These are phyloP conservation scores for Eudyptes chrysolophus DNA, from an alignment of 2,113 vertebrate species.

Conservation along the genomic window DNA sequence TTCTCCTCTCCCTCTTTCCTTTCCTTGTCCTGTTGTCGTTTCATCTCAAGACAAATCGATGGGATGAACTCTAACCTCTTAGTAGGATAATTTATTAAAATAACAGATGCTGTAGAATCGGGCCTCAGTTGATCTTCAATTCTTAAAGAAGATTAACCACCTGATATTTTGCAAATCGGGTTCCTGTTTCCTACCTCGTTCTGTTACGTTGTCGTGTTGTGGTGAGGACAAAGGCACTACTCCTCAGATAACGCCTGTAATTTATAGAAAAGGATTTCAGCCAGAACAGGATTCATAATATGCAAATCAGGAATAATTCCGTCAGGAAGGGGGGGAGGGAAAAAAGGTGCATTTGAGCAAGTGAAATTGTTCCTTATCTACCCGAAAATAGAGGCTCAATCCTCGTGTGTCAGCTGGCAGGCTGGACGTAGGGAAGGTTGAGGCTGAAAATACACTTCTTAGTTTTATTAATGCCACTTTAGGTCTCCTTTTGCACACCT, in stretches of 20 bases:
- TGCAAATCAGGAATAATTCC: neutral
- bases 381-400: neutral
- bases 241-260: neutral
- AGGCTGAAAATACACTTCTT: neutral
- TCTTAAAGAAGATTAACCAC: constrained; percentile 21
- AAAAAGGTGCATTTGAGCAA: neutral
- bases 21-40: neutral
- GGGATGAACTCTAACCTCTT: neutral
- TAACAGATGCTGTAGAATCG: neutral
- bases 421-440: neutral
- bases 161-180: neutral
- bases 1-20: neutral
- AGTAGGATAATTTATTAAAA: constrained; percentile 22
- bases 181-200: neutral
- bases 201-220: accelerated
- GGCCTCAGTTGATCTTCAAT: neutral
- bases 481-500: neutral
- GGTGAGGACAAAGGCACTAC: neutral
- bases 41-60: neutral
- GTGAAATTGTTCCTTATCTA: neutral
- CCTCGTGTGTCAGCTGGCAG: neutral
- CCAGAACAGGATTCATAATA: neutral
- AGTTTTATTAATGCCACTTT: neutral
- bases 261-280: neutral
- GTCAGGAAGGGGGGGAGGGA: neutral